Conservation (phyloP, 23 tunicate species). For the Oikopleura vanhoeffeni region DNA sequence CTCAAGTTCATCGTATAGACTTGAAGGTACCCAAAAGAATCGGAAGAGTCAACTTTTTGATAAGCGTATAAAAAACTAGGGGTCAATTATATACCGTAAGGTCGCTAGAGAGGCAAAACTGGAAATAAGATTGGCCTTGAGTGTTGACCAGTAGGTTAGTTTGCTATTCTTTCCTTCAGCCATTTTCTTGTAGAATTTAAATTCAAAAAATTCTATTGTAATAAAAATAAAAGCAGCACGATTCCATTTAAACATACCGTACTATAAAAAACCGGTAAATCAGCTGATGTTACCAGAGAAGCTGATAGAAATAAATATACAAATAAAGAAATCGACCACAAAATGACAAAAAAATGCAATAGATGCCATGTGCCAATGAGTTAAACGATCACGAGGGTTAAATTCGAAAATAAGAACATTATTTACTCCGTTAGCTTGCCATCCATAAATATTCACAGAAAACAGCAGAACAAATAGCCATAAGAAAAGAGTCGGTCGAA, state of each 20-base stretch:
- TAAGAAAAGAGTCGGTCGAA: conserved; percentile 2
- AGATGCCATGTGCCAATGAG: neutral
- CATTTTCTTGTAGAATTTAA: neutral
- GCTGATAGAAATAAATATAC: neutral
- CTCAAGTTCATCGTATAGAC: no score
- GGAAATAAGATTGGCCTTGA: no score
- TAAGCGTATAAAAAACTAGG: no score
- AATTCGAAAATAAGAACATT: neutral
- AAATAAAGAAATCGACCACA: neutral
- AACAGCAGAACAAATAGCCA: neutral
- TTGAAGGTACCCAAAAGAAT: no score
- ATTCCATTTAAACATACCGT: neutral
- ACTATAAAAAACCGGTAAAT: neutral
- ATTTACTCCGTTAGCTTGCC: neutral
- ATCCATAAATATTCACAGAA: neutral
- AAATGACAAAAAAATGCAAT: neutral
- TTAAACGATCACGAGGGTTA: conserved; percentile 8
- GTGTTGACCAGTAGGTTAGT: no score
- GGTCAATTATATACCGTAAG: no score
- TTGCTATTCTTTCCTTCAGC: neutral
- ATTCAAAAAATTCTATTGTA: neutral
- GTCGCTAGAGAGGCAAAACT: no score
- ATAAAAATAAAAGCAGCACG: neutral
- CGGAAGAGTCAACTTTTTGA: no score
- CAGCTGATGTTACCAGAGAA: neutral